Conservation (phyloP, 2,113 vertebrate species). For the Laticauda laticaudata region DNA sequence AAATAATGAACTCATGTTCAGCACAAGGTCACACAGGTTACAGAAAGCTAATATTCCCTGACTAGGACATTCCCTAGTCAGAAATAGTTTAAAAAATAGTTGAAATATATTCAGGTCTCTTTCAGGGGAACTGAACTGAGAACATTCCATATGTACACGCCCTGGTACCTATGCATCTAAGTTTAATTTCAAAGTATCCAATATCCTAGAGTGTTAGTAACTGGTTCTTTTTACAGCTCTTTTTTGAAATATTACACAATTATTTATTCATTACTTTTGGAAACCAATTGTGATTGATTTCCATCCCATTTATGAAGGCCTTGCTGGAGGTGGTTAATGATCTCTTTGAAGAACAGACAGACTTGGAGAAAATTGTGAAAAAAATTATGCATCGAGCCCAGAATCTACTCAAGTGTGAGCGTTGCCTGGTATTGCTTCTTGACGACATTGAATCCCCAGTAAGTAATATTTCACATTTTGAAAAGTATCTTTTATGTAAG, state of each 20-base stretch:
- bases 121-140: not conserved
- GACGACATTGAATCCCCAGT: constrained; percentile 98
- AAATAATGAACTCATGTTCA: not conserved
- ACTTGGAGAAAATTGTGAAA: constrained; percentile 98
- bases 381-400: constrained; percentile 99
- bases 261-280: constrained; percentile 22
- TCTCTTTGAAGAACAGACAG: constrained; percentile 98
- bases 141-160: not conserved
- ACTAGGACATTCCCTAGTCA: not conserved
- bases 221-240: not conserved
- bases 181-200: not conserved
- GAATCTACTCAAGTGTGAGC: constrained; percentile 93
- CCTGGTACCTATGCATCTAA: not conserved
- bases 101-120: not conserved
- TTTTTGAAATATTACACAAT: not conserved
- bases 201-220: constrained; percentile 5
- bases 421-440: constrained; percentile 93
- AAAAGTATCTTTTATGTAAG: not conserved
- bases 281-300: constrained; percentile 32
- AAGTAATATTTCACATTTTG: constrained; percentile 57
- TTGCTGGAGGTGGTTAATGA: constrained; percentile 98
- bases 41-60: not conserved
- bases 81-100: constrained; percentile 4
- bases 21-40: not conserved
- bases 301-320: constrained; percentile 74